phyloP scores from a whole-genome alignment of 2,888 invertebrate species.

The Eristalis intricaria region DNA sequence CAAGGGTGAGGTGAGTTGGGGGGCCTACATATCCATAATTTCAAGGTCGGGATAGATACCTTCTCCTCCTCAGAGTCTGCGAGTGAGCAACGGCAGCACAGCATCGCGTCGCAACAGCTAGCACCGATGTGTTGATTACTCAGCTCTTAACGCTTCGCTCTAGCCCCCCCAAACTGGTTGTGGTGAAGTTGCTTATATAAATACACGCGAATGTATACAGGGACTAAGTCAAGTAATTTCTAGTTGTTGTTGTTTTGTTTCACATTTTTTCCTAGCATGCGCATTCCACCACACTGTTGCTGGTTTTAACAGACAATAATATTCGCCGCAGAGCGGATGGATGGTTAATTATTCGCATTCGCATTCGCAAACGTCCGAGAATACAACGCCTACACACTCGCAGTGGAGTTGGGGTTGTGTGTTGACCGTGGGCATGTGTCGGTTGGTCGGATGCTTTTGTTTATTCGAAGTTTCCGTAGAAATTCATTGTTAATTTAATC shows the following conservation, averaged over 20 bases:
- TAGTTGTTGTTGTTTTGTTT: background rate
- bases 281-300: conserved; percentile 23
- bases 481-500: conserved; percentile 22
- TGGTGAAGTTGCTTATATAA: conserved; percentile 22
- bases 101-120: conserved; percentile 17
- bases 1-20: background rate
- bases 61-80: conserved; percentile 31
- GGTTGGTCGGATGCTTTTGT: conserved; percentile 11
- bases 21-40: conserved; percentile 7
- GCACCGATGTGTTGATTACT: conserved; percentile 59
- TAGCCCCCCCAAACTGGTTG: conserved; percentile 56
- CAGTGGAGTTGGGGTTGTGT: background rate
- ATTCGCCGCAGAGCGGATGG: conserved; percentile 17
- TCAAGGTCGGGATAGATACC: conserved; percentile 59
- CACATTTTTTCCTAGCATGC: conserved; percentile 12
- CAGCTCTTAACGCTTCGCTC: conserved; percentile 51
- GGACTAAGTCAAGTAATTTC: background rate
- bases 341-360: conserved; percentile 41
- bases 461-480: conserved; percentile 23
- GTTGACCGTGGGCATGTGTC: background rate
- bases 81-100: background rate
- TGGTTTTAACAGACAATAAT: conserved; percentile 9
- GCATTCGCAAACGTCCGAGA: conserved; percentile 11
- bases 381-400: conserved; percentile 35
- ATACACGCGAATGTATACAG: background rate